Conservation (phyloP, 2,113 vertebrate genomes). For the Blennius ocellaris region DNA sequence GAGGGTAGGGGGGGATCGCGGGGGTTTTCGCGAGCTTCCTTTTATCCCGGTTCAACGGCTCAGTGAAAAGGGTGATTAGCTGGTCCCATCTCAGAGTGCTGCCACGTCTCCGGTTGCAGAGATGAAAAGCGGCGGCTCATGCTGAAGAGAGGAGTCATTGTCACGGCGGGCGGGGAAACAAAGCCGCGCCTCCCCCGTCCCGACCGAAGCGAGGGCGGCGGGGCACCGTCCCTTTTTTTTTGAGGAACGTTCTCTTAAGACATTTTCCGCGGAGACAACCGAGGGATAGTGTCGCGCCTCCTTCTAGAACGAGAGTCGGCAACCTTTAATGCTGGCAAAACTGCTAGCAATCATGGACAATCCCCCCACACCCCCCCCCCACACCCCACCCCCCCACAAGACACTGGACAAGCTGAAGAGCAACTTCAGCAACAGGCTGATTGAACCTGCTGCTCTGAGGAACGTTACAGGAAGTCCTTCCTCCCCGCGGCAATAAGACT, state of each 20-base stretch:
- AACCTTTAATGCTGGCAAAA: no score
- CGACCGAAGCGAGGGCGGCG: conserved; percentile 41
- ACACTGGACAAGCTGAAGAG: no score
- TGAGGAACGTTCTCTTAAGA: conserved; percentile 68
- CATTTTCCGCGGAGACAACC: conserved; percentile 48
- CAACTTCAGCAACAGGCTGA: no score
- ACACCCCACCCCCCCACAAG: no score
- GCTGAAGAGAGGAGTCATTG: conserved; percentile 64
- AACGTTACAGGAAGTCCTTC: no score
- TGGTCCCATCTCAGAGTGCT: conserved; percentile 75
- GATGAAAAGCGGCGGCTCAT: conserved; percentile 73
- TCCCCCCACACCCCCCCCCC: no score
- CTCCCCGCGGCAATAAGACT: no score
- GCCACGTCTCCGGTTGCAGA: conserved; percentile 76
- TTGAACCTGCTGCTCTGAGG: no score
- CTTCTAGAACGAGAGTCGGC: no score
- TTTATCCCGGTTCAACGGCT: conserved; percentile 81
- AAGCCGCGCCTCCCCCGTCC: neutral
- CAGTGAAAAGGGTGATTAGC: conserved; percentile 78
- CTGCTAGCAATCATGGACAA: no score
- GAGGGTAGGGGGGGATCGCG: conserved; percentile 63
- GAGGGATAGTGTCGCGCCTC: conserved; percentile 40
- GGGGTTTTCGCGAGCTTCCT: conserved; percentile 68
- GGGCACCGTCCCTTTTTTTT: conserved; percentile 40
- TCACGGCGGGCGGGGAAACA: conserved; percentile 52